Percentiles rank a stretch among this genome's conserved stretches.
Conservation (phyloP, 1,140 invertebrate genomes). For the Drosophila kikkawai region DNA sequence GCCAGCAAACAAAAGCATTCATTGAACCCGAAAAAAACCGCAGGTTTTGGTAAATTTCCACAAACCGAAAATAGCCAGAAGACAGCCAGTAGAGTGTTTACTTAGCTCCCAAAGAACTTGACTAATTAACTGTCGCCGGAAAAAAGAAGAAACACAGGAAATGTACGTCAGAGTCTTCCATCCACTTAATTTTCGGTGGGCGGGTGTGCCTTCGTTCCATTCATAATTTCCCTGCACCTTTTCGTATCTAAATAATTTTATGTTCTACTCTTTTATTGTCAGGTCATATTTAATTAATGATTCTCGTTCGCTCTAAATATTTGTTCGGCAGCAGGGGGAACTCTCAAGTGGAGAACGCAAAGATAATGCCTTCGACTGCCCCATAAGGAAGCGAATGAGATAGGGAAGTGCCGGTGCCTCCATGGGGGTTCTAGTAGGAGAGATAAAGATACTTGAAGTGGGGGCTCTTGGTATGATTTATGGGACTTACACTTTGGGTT, state of each 20-base stretch:
- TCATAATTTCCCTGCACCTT: constrained; percentile 23
- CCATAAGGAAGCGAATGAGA: constrained; percentile 28
- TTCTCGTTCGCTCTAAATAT: constrained; percentile 48
- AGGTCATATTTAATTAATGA: constrained; percentile 78
- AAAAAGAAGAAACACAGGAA: constrained; percentile 42
- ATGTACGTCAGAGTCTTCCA: constrained; percentile 19
- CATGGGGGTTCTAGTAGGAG: neutral
- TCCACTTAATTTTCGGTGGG: constrained; percentile 6
- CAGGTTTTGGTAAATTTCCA: constrained; percentile 39
- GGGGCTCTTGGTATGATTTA: constrained; percentile 9
- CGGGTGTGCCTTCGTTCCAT: constrained; percentile 13
- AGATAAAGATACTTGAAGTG: constrained; percentile 18
- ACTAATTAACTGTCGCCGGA: constrained; percentile 43
- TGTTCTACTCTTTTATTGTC: constrained; percentile 65
- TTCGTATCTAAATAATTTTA: constrained; percentile 10
- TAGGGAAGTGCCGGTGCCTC: neutral
- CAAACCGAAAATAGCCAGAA: constrained; percentile 52
- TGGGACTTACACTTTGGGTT: neutral
- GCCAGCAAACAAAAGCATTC: constrained; percentile 46
- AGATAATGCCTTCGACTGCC: constrained; percentile 17
- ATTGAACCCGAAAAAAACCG: constrained; percentile 30
- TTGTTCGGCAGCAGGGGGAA: constrained; percentile 17
- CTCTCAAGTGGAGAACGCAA: constrained; percentile 12
- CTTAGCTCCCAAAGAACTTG: constrained; percentile 30
- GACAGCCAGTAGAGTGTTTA: constrained; percentile 29